These are phyloP conservation scores for Holacanthus passer DNA, from an alignment of 2,113 vertebrate species.

Conservation along the genomic window DNA sequence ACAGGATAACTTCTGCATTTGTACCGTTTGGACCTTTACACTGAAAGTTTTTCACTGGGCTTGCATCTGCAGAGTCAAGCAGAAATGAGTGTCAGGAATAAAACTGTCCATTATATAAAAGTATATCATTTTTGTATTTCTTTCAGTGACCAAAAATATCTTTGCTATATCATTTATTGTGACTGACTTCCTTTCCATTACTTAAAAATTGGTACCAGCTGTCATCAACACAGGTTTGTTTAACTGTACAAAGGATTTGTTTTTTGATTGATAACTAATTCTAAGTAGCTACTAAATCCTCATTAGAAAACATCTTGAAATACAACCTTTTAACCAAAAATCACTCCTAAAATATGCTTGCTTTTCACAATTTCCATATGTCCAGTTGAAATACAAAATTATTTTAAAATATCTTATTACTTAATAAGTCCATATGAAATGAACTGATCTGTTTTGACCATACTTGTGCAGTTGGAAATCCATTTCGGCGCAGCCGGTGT, in stretches of 20 bases:
- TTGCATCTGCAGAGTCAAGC: constrained; percentile 65
- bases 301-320: neutral
- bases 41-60: constrained; percentile 39
- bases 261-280: neutral
- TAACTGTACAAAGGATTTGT: neutral
- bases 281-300: neutral
- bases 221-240: neutral
- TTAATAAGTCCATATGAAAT: neutral
- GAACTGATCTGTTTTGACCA: neutral
- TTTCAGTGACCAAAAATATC: neutral
- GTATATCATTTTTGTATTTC: neutral
- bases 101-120: neutral
- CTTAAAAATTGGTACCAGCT: neutral
- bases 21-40: constrained; percentile 76
- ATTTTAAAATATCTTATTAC: neutral
- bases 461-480: constrained; percentile 81
- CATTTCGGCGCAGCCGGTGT: constrained; percentile 2
- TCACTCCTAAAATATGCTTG: neutral
- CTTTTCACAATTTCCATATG: neutral
- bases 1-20: constrained; percentile 75
- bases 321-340: neutral
- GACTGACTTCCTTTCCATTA: neutral
- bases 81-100: constrained; percentile 3
- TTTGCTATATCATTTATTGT: neutral
- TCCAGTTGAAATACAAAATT: neutral